These are phyloP conservation scores for Macrotrachela quadricornifera DNA, from an alignment of 1,140 invertebrate genomes.

Conservation along the genomic window DNA sequence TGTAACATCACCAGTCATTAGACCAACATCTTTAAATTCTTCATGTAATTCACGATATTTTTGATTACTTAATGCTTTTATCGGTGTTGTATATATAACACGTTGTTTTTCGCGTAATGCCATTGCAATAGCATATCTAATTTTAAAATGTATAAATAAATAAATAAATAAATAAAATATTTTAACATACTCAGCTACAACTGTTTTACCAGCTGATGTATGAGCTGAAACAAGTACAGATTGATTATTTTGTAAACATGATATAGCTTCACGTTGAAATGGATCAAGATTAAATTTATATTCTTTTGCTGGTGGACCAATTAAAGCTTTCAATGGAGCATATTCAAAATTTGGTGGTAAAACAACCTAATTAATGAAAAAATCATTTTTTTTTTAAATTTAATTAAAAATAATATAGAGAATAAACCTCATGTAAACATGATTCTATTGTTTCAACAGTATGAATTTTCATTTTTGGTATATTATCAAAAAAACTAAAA, in stretches of 20 bases:
- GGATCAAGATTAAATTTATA: conserved; percentile 88
- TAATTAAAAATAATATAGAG: too few species aligned
- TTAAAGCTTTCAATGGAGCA: conserved; percentile 34
- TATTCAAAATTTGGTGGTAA: conserved; percentile 63
- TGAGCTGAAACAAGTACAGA: conserved; percentile 95
- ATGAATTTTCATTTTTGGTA: too few species aligned
- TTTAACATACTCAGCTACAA: conserved; percentile 64
- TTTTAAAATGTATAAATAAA: too few species aligned
- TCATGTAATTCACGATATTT: conserved; percentile 95
- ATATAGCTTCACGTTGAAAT: conserved; percentile 89
- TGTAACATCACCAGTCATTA: conserved; percentile 95
- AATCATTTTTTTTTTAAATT: too few species aligned
- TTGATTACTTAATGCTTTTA: conserved; percentile 97
- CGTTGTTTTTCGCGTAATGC: conserved; percentile 50
- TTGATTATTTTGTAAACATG: conserved; percentile 87
- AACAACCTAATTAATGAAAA: conserved; percentile 36
- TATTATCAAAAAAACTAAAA: too few species aligned
- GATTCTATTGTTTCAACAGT: too few species aligned
- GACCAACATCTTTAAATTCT: conserved; percentile 83
- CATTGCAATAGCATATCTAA: conserved; percentile 43
- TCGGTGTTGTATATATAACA: conserved; percentile 98
- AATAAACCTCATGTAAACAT: too few species aligned
- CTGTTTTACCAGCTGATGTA: conserved; percentile 98
- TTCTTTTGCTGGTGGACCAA: conserved; percentile 49
- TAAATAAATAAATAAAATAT: too few species aligned